Base-by-base conservation (phyloP, 2,797 vertebrate species). In the Borostomias antarcticus region DNA sequence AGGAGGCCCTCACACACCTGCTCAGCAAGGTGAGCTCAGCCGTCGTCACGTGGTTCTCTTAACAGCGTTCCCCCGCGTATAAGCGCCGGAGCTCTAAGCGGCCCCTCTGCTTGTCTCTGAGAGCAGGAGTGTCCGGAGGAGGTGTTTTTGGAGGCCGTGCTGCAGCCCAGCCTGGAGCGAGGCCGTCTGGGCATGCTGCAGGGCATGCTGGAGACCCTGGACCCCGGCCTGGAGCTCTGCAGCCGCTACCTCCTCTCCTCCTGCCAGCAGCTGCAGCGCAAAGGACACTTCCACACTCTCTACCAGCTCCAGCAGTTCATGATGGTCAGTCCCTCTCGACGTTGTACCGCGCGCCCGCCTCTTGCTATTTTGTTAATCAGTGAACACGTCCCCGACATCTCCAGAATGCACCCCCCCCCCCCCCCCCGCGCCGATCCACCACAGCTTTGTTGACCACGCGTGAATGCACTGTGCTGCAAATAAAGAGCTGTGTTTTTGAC, bases 281-380 rank as follows among this genome's bases (percentile, higher is more conserved):
- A 92, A 5, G 92, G 90, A 74, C 93, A 94, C 81, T 98, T 88
- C 84, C 91, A 98, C 82, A 95, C 95, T 21, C 90, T 99, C 2
- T 99, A 98, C 72, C 96, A 98, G 75, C 86, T 99, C 3, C 98
- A 99, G 72, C 95, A 97, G 85, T 99, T 99, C 80, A 99, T 98
- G 96, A 98, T 92, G 94, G 98, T 99, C 25, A n/a, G n/a, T n/a
- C n/a, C n/a, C n/a, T n/a, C n/a, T n/a, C n/a, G n/a, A n/a, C n/a
- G n/a, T n/a, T n/a, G n/a, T n/a, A n/a, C n/a, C n/a, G n/a, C n/a
- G n/a, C n/a, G n/a, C n/a, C n/a, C n/a, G n/a, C n/a, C n/a, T n/a
- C n/a, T n/a, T n/a, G n/a, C n/a, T n/a, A n/a, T n/a, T n/a, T n/a
- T n/a, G n/a, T n/a, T n/a, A n/a, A n/a, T n/a, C n/a, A 35, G 21